Evolutionary conservation across 2,888 invertebrate genomes (phyloP).

Genomic region (Drosophila setosimentum): DNA sequence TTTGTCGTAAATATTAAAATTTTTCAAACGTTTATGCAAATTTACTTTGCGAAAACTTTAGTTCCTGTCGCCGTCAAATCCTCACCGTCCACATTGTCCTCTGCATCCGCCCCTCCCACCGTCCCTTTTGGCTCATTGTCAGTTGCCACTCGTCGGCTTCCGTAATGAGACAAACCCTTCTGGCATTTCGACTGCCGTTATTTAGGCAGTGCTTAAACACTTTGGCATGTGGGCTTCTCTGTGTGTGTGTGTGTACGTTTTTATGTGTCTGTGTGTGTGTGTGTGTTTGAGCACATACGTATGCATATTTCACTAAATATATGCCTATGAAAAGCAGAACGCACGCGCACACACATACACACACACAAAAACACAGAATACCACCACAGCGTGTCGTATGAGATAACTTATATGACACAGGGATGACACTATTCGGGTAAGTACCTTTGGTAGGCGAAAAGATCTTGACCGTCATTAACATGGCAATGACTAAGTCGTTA

Average conservation of each 20-base stretch:
- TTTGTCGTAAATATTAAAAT: slow-evolving; percentile 75
- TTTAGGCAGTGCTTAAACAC: neutral
- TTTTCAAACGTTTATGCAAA: slow-evolving; percentile 80
- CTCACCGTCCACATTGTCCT: neutral
- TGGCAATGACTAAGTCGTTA: neutral
- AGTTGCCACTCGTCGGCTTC: slow-evolving; percentile 32
- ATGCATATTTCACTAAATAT: neutral
- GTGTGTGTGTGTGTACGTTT: too few species aligned
- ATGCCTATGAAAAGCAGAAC: neutral
- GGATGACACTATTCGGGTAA: neutral
- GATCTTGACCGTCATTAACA: neutral
- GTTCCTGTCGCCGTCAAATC: slow-evolving; percentile 61
- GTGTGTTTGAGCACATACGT: too few species aligned
- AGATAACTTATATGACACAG: neutral
- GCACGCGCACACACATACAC: neutral
- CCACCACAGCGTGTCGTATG: neutral
- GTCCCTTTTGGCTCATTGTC: neutral
- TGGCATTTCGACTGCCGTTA: slow-evolving; percentile 37
- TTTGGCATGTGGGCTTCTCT: neutral
- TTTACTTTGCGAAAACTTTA: slow-evolving; percentile 75
- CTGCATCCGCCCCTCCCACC: neutral
- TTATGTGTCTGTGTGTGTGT: too few species aligned
- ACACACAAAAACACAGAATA: neutral
- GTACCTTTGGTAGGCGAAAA: neutral
- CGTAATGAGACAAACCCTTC: slow-evolving; percentile 61